Evolutionary conservation across 2,888 invertebrate genomes (phyloP).

Genomic region (Rhimphoctona megacephalus): DNA sequence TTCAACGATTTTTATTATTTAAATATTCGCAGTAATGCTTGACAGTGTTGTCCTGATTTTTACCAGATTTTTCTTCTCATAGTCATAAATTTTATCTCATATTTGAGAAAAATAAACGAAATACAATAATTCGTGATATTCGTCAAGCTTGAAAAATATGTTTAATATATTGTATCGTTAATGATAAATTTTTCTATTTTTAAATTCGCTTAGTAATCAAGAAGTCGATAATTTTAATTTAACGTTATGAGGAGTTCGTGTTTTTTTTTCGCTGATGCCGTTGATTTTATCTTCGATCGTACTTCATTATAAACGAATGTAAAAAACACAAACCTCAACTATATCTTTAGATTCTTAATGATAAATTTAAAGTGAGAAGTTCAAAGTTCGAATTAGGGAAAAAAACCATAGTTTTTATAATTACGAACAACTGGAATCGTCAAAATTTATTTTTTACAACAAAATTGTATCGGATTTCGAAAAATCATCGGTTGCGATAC

Average conservation of each 20-base stretch:
- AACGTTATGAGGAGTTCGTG: neutral
- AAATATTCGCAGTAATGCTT: neutral
- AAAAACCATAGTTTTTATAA: neutral
- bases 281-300: too few species aligned
- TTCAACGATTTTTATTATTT: neutral
- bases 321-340: neutral
- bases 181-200: too few species aligned
- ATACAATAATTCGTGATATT: neutral
- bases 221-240: too few species aligned
- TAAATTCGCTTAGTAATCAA: too few species aligned
- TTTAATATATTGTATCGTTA: too few species aligned
- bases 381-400: neutral
- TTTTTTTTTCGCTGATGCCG: neutral
- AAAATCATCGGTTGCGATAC: too few species aligned
- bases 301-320: neutral
- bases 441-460: too few species aligned
- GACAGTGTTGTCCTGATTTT: neutral
- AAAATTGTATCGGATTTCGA: too few species aligned
- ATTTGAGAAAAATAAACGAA: neutral
- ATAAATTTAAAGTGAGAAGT: too few species aligned
- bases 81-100: neutral
- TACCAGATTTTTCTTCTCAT: neutral
- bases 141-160: neutral
- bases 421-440: neutral
- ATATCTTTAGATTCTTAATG: too few species aligned